Percentiles rank a stretch among this genome's conserved stretches.
These are phyloP conservation scores for Acronicta leporina DNA, from an alignment of 2,888 invertebrate genomes.

Conservation along the genomic window DNA sequence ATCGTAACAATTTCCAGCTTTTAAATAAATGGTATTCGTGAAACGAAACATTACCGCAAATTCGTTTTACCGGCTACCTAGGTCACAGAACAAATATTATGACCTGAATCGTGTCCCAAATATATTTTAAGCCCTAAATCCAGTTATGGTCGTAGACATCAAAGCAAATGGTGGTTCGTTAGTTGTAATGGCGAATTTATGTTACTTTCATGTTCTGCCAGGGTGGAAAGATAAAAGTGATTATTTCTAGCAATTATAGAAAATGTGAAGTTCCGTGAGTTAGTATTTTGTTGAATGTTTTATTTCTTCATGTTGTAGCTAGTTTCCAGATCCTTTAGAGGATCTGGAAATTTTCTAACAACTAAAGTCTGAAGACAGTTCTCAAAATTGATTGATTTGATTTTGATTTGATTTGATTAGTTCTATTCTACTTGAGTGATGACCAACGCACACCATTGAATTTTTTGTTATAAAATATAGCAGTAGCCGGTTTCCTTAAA, in stretches of 20 bases:
- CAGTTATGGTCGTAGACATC: constrained; percentile 22
- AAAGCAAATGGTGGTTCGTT: constrained; percentile 36
- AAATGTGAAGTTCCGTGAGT: constrained; percentile 13
- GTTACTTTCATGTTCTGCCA: constrained; percentile 41
- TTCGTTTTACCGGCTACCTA: constrained; percentile 22
- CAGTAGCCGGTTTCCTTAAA: too few relatives aligned
- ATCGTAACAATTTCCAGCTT: constrained; percentile 12
- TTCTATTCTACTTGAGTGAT: too few relatives aligned
- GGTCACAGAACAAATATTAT: constrained; percentile 15
- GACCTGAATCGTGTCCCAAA: constrained; percentile 21
- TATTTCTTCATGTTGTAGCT: too few relatives aligned
- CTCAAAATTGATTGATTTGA: too few relatives aligned
- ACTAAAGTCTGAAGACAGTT: too few relatives aligned
- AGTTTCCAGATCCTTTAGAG: too few relatives aligned
- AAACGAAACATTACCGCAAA: constrained; percentile 25
- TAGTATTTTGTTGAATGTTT: constrained; percentile 21
- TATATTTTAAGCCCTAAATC: constrained; percentile 24
- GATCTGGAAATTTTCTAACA: too few relatives aligned
- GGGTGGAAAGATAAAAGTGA: constrained; percentile 14
- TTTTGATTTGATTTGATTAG: too few relatives aligned
- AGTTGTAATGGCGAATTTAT: constrained; percentile 41
- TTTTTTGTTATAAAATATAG: too few relatives aligned
- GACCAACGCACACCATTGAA: too few relatives aligned
- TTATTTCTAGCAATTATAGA: constrained; percentile 34
- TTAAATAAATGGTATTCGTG: constrained; percentile 24